Conservation (phyloP, 2,113 vertebrate species). For the Panthera tigris region DNA sequence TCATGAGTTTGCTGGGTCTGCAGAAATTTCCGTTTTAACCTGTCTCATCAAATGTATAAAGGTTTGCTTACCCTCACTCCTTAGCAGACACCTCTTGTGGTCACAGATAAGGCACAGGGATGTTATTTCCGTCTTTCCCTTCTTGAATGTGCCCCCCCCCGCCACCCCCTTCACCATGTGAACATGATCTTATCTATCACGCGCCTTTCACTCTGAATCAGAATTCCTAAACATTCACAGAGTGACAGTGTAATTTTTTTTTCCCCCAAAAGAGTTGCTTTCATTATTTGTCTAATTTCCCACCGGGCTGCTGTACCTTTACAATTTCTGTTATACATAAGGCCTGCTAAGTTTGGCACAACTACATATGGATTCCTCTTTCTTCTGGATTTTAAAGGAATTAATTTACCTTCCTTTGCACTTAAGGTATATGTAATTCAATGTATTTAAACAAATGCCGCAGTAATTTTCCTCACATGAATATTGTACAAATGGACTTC, state of each 20-base stretch:
- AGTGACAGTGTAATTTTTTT: background rate
- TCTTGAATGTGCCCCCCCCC: background rate
- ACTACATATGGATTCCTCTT: background rate
- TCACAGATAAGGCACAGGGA: background rate
- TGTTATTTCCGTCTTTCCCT: background rate
- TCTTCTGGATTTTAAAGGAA: slow-evolving; percentile 14
- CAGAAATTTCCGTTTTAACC: slow-evolving; percentile 18
- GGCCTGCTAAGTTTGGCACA: background rate
- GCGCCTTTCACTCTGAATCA: background rate
- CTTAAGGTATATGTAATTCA: background rate
- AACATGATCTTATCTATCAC: background rate
- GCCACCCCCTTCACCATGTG: background rate
- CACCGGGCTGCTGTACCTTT: background rate
- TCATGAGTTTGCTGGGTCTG: background rate
- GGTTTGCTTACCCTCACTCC: background rate
- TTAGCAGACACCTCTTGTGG: background rate
- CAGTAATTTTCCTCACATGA: background rate
- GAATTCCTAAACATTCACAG: background rate
- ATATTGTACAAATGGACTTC: background rate
- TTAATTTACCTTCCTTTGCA: background rate
- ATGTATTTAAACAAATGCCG: slow-evolving; percentile 15
- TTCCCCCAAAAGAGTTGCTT: background rate
- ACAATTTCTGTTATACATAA: background rate
- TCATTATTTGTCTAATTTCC: background rate
- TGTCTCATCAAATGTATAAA: background rate